phyloP scores from a whole-genome alignment of 2,797 vertebrate species.

The Enteromius argenteus region DNA sequence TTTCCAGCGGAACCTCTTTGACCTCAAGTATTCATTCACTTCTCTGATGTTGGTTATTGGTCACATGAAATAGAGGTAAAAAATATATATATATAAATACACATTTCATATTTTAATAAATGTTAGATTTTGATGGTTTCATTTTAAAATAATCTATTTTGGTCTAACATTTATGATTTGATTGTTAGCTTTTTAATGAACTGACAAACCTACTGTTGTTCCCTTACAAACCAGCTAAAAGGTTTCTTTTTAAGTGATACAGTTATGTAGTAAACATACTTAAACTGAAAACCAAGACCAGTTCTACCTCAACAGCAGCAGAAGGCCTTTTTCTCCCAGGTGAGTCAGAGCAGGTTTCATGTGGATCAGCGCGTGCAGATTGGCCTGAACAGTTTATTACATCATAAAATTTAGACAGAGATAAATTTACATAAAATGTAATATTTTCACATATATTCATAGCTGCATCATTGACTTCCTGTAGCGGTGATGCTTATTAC shows the following conservation, averaged over 20 bases:
- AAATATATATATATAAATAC: too few relatives aligned
- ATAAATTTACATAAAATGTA: too few relatives aligned
- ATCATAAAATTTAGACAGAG: too few relatives aligned
- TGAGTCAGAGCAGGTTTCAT: slow-evolving; percentile 89
- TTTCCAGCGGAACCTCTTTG: background rate
- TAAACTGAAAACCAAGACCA: background rate
- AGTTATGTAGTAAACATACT: background rate
- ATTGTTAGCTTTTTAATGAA: background rate
- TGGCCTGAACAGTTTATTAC: slow-evolving; percentile 73
- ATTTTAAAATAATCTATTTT: background rate
- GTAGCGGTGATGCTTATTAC: slow-evolving; percentile 66
- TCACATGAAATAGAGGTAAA: too few relatives aligned
- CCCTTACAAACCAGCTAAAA: background rate
- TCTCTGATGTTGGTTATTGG: background rate
- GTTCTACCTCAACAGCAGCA: slow-evolving; percentile 84
- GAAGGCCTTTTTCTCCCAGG: slow-evolving; percentile 86
- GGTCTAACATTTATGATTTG: background rate
- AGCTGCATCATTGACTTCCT: background rate
- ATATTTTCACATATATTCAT: background rate
- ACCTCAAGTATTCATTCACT: too few relatives aligned
- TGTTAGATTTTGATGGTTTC: background rate
- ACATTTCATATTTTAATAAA: background rate
- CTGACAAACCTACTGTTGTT: background rate
- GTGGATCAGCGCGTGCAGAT: slow-evolving; percentile 87
- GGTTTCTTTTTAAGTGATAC: too few relatives aligned